A percentile compares a stretch with the other conserved stretches of the same genome.
phyloP scores from a whole-genome alignment of 1,140 invertebrate genomes.

The Euschistus heros region DNA sequence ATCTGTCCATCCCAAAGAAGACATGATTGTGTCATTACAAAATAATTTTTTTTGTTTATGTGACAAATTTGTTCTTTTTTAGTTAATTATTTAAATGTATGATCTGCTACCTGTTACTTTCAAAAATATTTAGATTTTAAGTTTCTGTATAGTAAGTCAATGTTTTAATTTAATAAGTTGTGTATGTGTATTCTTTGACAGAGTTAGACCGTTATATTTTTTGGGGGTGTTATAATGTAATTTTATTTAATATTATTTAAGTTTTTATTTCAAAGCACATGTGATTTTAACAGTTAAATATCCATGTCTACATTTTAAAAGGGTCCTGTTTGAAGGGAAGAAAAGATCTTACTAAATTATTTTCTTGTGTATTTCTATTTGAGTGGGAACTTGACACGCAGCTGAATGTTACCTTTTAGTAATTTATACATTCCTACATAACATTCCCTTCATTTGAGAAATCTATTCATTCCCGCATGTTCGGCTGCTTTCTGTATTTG shows the following conservation, averaged over 20 bases:
- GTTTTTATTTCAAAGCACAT: constrained; percentile 1
- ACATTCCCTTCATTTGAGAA: neutral
- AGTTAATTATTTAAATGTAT: no score
- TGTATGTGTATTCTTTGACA: no score
- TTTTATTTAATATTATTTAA: no score
- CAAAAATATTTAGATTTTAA: constrained; percentile 5
- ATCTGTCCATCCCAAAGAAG: constrained; percentile 14
- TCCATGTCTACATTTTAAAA: neutral
- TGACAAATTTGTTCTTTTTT: no score
- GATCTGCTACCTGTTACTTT: no score
- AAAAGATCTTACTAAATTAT: neutral
- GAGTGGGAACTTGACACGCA: no score
- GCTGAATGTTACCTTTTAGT: neutral
- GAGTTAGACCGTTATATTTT: no score
- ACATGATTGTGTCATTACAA: constrained; percentile 7
- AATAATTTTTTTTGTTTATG: neutral
- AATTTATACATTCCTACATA: neutral
- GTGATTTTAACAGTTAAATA: neutral
- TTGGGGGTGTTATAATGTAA: no score
- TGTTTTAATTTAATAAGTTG: no score
- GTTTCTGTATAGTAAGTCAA: neutral
- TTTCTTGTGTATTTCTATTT: no score
- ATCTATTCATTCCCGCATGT: no score
- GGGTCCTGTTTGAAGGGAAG: neutral
- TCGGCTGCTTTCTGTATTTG: neutral